Evolutionary conservation across 2,113 vertebrate species (phyloP).

Genomic region (Nannospalax galili): DNA sequence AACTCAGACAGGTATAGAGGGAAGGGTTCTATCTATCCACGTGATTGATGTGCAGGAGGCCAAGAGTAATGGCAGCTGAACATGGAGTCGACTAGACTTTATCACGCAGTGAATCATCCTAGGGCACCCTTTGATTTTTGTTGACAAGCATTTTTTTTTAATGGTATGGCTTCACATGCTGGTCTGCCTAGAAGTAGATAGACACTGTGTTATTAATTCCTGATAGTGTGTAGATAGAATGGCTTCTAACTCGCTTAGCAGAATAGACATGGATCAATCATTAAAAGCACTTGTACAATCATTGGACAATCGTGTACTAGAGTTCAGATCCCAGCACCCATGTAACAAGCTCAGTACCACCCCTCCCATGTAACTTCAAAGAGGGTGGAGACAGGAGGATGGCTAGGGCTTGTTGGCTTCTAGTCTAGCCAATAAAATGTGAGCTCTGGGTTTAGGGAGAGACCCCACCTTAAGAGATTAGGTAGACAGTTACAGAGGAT

Average conservation of each 20-base stretch:
- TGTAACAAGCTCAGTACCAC: background rate
- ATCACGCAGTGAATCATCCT: background rate
- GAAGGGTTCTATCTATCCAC: background rate
- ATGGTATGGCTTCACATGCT: background rate
- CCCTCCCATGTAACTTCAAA: background rate
- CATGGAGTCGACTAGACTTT: background rate
- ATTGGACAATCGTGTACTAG: background rate
- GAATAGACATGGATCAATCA: background rate
- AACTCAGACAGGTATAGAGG: background rate
- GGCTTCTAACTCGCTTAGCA: background rate
- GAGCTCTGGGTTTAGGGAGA: background rate
- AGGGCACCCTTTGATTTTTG: background rate
- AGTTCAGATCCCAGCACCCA: too few relatives aligned
- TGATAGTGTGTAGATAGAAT: background rate
- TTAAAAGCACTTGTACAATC: background rate
- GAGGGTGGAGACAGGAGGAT: background rate
- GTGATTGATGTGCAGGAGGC: background rate
- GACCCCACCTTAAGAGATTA: background rate
- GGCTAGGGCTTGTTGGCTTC: background rate
- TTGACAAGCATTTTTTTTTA: background rate
- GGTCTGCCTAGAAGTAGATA: background rate
- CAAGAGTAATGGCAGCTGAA: background rate
- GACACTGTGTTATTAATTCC: background rate
- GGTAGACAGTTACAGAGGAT: background rate
- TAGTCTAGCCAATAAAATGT: too few relatives aligned